Conservation (phyloP, 2,888 invertebrate genomes). For the Idaea dimidiata region DNA sequence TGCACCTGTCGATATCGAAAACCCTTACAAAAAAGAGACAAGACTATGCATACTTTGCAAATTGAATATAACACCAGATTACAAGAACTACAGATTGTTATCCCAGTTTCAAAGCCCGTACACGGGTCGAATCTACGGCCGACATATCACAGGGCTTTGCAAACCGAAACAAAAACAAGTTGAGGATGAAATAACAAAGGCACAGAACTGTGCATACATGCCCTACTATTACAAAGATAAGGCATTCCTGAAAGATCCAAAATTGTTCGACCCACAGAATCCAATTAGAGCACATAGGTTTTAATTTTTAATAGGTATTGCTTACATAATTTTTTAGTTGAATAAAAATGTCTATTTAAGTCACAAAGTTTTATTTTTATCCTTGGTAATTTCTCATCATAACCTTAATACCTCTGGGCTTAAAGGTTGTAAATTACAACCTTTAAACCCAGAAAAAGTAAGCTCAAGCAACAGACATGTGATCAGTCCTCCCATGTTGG, state of each 20-base stretch:
- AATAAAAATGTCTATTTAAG: slow-evolving; percentile 21
- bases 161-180: slow-evolving; percentile 88
- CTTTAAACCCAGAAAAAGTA: too few relatives aligned
- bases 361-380: slow-evolving; percentile 10
- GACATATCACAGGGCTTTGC: slow-evolving; percentile 97
- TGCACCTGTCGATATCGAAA: slow-evolving; percentile 82
- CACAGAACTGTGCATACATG: slow-evolving; percentile 92
- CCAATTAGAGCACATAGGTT: slow-evolving; percentile 90
- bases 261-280: slow-evolving; percentile 92
- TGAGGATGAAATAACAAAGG: slow-evolving; percentile 86
- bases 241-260: slow-evolving; percentile 91
- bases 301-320: slow-evolving; percentile 19
- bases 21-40: slow-evolving; percentile 90
- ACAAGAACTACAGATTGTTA: slow-evolving; percentile 94
- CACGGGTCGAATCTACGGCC: slow-evolving; percentile 95
- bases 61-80: slow-evolving; percentile 89
- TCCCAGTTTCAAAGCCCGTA: slow-evolving; percentile 98
- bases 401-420: too few relatives aligned
- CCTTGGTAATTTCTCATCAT: neutral
- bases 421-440: too few relatives aligned
- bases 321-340: slow-evolving; percentile 9
- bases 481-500: too few relatives aligned
- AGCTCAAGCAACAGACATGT: too few relatives aligned
- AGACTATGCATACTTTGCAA: slow-evolving; percentile 91
- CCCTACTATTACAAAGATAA: slow-evolving; percentile 89